Base-by-base conservation (phyloP, 2,113 vertebrate genomes). In the Mungos mungo region DNA sequence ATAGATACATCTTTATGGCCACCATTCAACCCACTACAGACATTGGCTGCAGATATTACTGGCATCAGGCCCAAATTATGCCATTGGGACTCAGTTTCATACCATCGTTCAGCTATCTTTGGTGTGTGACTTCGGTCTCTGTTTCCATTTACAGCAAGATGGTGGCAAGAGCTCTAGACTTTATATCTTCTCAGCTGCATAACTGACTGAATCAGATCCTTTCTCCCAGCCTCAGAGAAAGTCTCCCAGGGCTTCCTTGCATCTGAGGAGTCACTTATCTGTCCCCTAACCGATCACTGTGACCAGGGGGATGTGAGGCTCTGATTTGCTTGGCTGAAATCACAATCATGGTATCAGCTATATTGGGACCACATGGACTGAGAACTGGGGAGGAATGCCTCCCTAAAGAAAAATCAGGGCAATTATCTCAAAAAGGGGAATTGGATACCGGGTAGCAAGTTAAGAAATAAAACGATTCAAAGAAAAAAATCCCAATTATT, bases 31-130 rank as follows among this genome's bases (percentile, higher is more conserved):
- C 54, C 41, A 35, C 68, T 35, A 27, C n/a, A 45, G n/a, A 31
- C 74, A 47, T 68, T 92, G 89, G 57, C 63, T 89, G 47, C 38
- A 80, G 71, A 85, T 41, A 54, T 31, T 85, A n/a, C 96, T 93
- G 93, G 60, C 38, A 57, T 54, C 23, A 33, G 90, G 54, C 72
- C 31, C 31, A 50, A 72, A 72, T 72, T 31, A 79, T 2, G 3
- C 81, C 54, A 69, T 80, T 41, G 65, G 25, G 29, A 47, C 50
- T 74, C 47, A 31, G 41, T 71, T 79, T 52, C 21, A 33, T n/a
- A 54, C 85, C 16, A 47, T 45, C 47, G 21, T 85, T 45, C 65
- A 57, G 27, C 35, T 81, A 33, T 66, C 41, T 83, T 29, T 79
- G 11, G 35, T 79, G 38, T 71, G n/a, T 79, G 47, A 31, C 63